Percentiles rank a stretch among this genome's conserved stretches.
Conservation (phyloP, 1,140 invertebrate species). For the Cyclina sinensis region DNA sequence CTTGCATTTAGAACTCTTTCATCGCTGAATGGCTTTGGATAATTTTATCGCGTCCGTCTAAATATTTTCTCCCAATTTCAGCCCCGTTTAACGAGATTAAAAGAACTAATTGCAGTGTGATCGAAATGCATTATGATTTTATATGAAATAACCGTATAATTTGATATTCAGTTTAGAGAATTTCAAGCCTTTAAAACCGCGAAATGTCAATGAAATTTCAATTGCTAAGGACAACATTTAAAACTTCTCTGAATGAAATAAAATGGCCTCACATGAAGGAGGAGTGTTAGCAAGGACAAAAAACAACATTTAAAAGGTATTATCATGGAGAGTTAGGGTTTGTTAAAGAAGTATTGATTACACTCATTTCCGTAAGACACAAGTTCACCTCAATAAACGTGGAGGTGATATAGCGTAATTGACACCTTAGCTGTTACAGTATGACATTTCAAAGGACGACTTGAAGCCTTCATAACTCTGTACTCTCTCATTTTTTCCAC, state of each 20-base stretch:
- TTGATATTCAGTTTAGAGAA: background rate
- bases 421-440: no score
- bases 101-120: constrained; percentile 20
- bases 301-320: no score
- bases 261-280: no score
- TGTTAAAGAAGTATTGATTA: no score
- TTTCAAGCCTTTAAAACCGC: background rate
- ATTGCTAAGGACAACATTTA: background rate
- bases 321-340: no score
- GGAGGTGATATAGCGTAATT: no score
- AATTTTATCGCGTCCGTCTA: constrained; percentile 3
- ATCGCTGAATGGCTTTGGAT: constrained; percentile 9
- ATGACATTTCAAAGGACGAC: no score
- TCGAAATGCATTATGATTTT: background rate
- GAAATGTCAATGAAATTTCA: background rate
- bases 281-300: no score
- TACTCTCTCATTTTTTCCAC: no score
- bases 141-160: background rate
- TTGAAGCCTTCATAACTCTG: no score
- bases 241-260: background rate
- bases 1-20: background rate
- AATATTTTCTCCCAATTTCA: constrained; percentile 24
- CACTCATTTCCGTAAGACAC: no score
- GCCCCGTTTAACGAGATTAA: constrained; percentile 25
- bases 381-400: no score